Evolutionary conservation across 2,888 invertebrate genomes (phyloP).

Genomic region (Ectemnius lituratus): DNA sequence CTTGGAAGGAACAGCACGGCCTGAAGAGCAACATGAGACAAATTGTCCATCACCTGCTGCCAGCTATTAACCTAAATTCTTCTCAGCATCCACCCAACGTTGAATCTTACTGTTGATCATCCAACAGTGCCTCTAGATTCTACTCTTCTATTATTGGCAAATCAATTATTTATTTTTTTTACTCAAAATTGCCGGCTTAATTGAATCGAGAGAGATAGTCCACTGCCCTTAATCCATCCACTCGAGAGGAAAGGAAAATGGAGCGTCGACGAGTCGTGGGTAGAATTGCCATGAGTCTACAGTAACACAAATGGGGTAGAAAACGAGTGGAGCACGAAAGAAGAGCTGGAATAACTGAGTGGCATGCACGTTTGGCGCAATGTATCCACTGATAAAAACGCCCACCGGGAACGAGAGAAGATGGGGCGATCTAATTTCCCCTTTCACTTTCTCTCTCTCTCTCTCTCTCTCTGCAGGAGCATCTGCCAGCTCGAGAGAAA

Average conservation of each 20-base stretch:
- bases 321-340: slow-evolving; percentile 29
- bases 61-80: slow-evolving; percentile 7
- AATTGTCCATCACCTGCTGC: not conserved
- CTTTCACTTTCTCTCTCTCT: not conserved
- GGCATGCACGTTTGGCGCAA: slow-evolving; percentile 31
- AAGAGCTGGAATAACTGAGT: slow-evolving; percentile 21
- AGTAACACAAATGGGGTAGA: slow-evolving; percentile 45
- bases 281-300: slow-evolving; percentile 2
- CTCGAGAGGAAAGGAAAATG: too few species aligned
- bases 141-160: too few species aligned
- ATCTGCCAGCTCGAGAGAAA: too few species aligned
- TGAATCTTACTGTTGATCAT: too few species aligned
- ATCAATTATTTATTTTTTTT: too few species aligned
- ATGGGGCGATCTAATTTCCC: slow-evolving; percentile 13
- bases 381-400: slow-evolving; percentile 28
- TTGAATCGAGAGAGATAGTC: too few species aligned
- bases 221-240: too few species aligned
- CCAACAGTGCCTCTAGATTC: too few species aligned
- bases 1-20: not conserved
- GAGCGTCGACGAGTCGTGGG: too few species aligned
- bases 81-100: not conserved
- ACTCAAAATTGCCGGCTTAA: too few species aligned
- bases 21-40: not conserved
- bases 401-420: slow-evolving; percentile 30
- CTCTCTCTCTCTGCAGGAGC: not conserved